phyloP scores from a whole-genome alignment of 2,797 vertebrate genomes.

The Platyrinchus mystaceus region DNA sequence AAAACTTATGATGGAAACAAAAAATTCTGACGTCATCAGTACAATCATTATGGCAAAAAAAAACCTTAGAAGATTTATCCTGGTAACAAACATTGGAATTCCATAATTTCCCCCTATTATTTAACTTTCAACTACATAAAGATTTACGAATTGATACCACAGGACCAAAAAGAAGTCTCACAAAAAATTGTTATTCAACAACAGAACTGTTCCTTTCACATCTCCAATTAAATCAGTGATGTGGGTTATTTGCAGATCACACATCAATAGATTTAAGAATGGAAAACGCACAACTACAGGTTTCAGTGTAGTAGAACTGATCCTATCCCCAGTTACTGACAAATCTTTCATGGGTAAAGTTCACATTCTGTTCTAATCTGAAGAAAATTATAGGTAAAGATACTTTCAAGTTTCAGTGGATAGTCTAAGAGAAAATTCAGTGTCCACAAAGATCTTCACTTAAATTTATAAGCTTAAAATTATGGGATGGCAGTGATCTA shows the following conservation, averaged over 20 bases:
- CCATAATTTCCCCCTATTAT: neutral
- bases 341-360: neutral
- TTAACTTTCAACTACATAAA: neutral
- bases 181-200: neutral
- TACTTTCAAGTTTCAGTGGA: neutral
- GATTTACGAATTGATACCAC: neutral
- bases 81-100: neutral
- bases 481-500: neutral
- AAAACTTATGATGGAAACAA: neutral
- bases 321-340: neutral
- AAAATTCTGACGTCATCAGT: neutral
- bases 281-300: neutral
- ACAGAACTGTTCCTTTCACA: neutral
- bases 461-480: neutral
- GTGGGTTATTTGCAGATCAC: neutral
- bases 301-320: neutral
- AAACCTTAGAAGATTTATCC: neutral
- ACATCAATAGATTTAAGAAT: neutral
- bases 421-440: neutral
- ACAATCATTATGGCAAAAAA: neutral
- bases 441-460: neutral
- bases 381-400: neutral
- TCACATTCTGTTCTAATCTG: neutral
- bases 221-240: neutral
- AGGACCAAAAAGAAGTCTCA: neutral